Percentiles rank a stretch among this genome's conserved stretches.
These are phyloP conservation scores for Xerus rutilus DNA, from an alignment of 2,797 vertebrate genomes.

Conservation along the genomic window DNA sequence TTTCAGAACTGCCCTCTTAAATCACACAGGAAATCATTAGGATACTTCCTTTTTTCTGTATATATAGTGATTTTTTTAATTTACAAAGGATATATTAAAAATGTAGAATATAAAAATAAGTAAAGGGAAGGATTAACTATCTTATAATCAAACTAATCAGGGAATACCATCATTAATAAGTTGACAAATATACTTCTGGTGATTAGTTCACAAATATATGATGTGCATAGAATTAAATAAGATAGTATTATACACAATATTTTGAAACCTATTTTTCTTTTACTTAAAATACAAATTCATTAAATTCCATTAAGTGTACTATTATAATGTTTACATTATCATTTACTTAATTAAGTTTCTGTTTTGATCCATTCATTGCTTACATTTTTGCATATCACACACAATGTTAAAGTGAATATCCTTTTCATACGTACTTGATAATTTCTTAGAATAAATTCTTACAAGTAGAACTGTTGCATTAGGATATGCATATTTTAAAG, in stretches of 20 bases:
- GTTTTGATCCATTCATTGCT: background rate
- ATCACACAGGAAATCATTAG: background rate
- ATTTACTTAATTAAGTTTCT: slow-evolving; percentile 9
- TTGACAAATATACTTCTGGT: background rate
- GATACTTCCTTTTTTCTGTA: background rate
- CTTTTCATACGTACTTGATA: background rate
- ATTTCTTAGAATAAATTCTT: slow-evolving; percentile 35
- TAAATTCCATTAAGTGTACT: background rate
- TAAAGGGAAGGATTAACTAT: slow-evolving; percentile 35
- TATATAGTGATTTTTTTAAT: slow-evolving; percentile 29
- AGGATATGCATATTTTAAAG: background rate
- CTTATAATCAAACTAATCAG: background rate
- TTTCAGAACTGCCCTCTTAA: slow-evolving; percentile 10
- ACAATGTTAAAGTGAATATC: background rate
- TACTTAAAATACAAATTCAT: slow-evolving; percentile 34
- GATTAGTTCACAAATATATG: background rate
- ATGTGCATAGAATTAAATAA: background rate
- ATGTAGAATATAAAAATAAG: slow-evolving; percentile 31
- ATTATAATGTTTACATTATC: background rate
- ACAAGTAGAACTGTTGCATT: slow-evolving; percentile 16
- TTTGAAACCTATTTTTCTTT: slow-evolving; percentile 31
- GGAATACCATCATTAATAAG: background rate
- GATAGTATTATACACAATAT: background rate
- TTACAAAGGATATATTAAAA: background rate
- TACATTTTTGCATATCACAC: background rate